Percentiles rank a stretch among this genome's conserved stretches.
Evolutionary conservation across 30 jellyfish, hydroid and myxozoan genomes (phyloP).

Genomic region (Mastigias papua): DNA sequence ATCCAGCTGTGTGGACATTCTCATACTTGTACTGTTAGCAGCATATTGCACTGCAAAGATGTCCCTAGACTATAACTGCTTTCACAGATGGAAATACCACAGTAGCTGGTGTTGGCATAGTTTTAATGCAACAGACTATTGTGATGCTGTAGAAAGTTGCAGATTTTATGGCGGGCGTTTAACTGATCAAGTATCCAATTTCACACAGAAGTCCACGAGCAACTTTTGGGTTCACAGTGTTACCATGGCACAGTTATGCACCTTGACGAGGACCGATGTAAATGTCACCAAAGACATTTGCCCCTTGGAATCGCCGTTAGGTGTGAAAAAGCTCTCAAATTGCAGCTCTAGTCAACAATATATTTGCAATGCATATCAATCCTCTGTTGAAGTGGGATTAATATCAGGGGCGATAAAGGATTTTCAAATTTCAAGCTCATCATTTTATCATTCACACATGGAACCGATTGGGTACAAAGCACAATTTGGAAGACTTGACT

Average conservation of each 20-base stretch:
- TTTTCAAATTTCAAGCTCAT: conserved; percentile 48
- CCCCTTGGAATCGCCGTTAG: neutral
- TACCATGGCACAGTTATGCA: neutral
- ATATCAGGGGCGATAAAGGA: conserved; percentile 26
- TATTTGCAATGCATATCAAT: neutral
- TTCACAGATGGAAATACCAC: neutral
- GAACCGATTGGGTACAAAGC: conserved; percentile 59
- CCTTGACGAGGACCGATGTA: neutral
- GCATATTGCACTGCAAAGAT: neutral
- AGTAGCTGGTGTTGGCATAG: conserved; percentile 13
- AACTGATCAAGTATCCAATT: neutral
- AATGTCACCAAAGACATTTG: neutral
- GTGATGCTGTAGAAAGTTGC: conserved; percentile 40
- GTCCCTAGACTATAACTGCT: neutral
- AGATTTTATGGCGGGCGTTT: conserved; percentile 29
- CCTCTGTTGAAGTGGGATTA: conserved; percentile 28
- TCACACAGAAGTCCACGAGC: neutral
- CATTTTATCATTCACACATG: conserved; percentile 15
- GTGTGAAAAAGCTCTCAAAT: neutral
- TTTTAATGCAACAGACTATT: conserved; percentile 37
- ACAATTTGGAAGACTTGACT: conserved; percentile 37
- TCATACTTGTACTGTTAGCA: neutral
- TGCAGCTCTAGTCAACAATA: conserved; percentile 10
- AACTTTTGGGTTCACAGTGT: conserved; percentile 6
- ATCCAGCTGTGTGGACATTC: neutral